Evolutionary conservation across 2,113 vertebrate genomes (phyloP).

Genomic region (Panurus biarmicus): DNA sequence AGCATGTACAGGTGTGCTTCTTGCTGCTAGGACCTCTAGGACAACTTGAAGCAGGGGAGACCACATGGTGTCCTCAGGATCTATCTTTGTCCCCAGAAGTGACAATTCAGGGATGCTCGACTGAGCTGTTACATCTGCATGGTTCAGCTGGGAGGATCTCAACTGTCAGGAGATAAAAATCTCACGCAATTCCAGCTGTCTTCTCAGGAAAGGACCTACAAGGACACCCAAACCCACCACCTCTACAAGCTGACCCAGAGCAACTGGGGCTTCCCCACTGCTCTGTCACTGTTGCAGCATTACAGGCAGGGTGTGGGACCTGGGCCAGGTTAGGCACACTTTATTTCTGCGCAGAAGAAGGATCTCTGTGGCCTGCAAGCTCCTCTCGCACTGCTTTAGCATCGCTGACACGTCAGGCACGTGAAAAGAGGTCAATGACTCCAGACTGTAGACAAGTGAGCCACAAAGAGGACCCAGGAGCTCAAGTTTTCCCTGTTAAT

Average conservation of each 20-base stretch:
- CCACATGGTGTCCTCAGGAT: not conserved
- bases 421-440: not conserved
- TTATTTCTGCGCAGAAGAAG: not conserved
- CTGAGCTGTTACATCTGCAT: not conserved
- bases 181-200: not conserved
- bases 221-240: not conserved
- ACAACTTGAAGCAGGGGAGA: not conserved
- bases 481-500: slow-evolving; percentile 8
- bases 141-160: not conserved
- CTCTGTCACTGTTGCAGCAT: not conserved
- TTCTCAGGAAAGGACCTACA: not conserved
- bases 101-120: not conserved
- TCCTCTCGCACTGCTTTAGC: not conserved
- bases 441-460: not conserved
- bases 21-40: not conserved
- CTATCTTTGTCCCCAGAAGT: not conserved
- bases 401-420: not conserved
- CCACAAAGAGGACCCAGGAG: slow-evolving; percentile 33
- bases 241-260: not conserved
- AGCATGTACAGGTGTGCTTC: not conserved
- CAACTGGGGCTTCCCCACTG: not conserved
- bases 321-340: not conserved
- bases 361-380: not conserved
- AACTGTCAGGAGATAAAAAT: not conserved
- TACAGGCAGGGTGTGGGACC: not conserved